Conservation (phyloP, 2,113 vertebrate genomes). For the Glaucomys volans region DNA sequence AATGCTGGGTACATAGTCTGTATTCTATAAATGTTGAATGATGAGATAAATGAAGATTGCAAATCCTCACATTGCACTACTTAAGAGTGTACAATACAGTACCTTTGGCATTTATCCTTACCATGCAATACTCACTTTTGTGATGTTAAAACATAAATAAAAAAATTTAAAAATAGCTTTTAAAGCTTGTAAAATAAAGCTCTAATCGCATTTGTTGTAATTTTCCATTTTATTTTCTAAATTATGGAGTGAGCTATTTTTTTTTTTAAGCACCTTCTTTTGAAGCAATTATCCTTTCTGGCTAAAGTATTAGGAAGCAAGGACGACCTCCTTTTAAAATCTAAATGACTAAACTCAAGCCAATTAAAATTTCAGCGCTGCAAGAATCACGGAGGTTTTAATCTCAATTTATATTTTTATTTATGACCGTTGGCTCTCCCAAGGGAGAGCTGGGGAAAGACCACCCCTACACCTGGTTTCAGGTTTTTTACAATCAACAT, state of each 20-base stretch:
- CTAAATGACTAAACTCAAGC: slow-evolving; percentile 13
- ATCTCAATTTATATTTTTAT: slow-evolving; percentile 38
- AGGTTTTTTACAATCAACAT: neutral
- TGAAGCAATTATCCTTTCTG: slow-evolving; percentile 38
- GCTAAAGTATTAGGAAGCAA: slow-evolving; percentile 13
- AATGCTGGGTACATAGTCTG: neutral
- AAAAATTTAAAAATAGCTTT: neutral
- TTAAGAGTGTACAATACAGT: neutral
- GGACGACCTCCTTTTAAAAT: slow-evolving; percentile 24
- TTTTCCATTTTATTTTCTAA: slow-evolving; percentile 59
- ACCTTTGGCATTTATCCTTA: slow-evolving; percentile 1
- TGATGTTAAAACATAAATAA: slow-evolving; percentile 1
- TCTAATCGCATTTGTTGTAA: neutral
- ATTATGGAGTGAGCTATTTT: slow-evolving; percentile 8
- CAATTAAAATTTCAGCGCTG: slow-evolving; percentile 51
- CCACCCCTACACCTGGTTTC: slow-evolving; percentile 50
- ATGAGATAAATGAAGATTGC: slow-evolving; percentile 31
- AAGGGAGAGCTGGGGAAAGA: neutral
- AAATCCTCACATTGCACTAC: neutral
- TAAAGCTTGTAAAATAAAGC: neutral
- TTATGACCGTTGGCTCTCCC: slow-evolving; percentile 20
- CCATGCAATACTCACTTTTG: neutral
- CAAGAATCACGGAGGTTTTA: slow-evolving; percentile 44
- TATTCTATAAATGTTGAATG: neutral
- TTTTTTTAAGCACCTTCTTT: slow-evolving; percentile 34